Conservation (phyloP, 1,140 invertebrate genomes). For the Bombus soroeensis region DNA sequence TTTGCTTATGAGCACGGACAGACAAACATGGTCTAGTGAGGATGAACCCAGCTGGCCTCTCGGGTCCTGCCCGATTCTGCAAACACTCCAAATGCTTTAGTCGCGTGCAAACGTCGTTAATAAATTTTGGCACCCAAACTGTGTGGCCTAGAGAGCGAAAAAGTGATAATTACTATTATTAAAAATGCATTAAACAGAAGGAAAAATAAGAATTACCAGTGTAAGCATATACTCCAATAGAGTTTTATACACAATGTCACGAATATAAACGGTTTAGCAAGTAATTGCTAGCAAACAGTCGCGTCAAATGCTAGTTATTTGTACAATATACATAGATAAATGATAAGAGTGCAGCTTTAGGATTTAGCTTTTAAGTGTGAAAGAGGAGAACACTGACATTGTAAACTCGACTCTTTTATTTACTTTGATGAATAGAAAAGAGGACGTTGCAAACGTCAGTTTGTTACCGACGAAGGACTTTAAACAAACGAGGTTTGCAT, state of each 20-base stretch:
- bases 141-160: slow-evolving; percentile 83
- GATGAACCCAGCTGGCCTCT: slow-evolving; percentile 82
- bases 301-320: slow-evolving; percentile 81
- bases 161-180: slow-evolving; percentile 82
- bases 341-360: slow-evolving; percentile 82
- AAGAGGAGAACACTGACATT: slow-evolving; percentile 69
- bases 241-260: slow-evolving; percentile 83
- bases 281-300: slow-evolving; percentile 78
- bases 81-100: slow-evolving; percentile 73
- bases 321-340: slow-evolving; percentile 83
- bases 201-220: slow-evolving; percentile 77
- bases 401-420: slow-evolving; percentile 78
- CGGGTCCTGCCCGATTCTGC: slow-evolving; percentile 77
- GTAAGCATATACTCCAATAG: slow-evolving; percentile 83
- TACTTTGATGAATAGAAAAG: slow-evolving; percentile 73
- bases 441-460: slow-evolving; percentile 73
- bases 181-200: slow-evolving; percentile 70
- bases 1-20: slow-evolving; percentile 68
- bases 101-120: slow-evolving; percentile 71
- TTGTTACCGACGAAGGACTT: slow-evolving; percentile 77
- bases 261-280: slow-evolving; percentile 80
- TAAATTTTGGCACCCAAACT: slow-evolving; percentile 78
- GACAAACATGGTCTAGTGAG: slow-evolving; percentile 79
- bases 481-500: slow-evolving; percentile 79
- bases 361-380: slow-evolving; percentile 79